Percentiles rank a stretch among this genome's conserved stretches.
Conservation (phyloP, 2,113 vertebrate species). For the Pyrgilauda ruficollis region DNA sequence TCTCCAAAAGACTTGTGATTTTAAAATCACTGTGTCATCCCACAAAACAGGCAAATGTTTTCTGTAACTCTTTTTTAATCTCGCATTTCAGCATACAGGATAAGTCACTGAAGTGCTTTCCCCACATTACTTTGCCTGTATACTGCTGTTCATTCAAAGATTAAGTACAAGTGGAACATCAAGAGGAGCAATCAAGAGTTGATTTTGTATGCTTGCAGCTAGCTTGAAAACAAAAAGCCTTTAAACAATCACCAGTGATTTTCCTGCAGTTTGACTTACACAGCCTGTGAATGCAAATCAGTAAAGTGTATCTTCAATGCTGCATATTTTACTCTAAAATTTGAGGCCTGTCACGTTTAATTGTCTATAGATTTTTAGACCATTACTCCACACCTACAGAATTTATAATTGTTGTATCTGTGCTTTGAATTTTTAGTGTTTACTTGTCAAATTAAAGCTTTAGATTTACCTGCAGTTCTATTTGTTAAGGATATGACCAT, state of each 20-base stretch:
- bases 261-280: neutral
- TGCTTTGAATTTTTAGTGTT: neutral
- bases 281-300: neutral
- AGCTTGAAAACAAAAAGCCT: constrained; percentile 33
- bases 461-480: neutral
- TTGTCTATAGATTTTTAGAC: neutral
- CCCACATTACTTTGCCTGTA: neutral
- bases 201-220: constrained; percentile 6
- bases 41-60: constrained; percentile 9
- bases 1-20: neutral
- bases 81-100: neutral
- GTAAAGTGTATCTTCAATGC: neutral
- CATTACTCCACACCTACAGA: neutral
- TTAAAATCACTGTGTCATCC: constrained; percentile 10
- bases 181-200: constrained; percentile 35
- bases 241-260: constrained; percentile 39
- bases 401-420: neutral
- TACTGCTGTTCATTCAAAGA: constrained; percentile 14
- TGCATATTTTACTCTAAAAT: neutral
- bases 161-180: constrained; percentile 18
- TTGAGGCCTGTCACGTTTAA: neutral
- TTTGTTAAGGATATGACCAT: neutral
- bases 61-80: neutral
- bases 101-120: neutral
- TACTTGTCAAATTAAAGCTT: neutral